Evolutionary conservation across 2,113 vertebrate species (phyloP), one percentile per base, ranked within the genome.

Genomic region (Sclerurus mexicanus): DNA sequence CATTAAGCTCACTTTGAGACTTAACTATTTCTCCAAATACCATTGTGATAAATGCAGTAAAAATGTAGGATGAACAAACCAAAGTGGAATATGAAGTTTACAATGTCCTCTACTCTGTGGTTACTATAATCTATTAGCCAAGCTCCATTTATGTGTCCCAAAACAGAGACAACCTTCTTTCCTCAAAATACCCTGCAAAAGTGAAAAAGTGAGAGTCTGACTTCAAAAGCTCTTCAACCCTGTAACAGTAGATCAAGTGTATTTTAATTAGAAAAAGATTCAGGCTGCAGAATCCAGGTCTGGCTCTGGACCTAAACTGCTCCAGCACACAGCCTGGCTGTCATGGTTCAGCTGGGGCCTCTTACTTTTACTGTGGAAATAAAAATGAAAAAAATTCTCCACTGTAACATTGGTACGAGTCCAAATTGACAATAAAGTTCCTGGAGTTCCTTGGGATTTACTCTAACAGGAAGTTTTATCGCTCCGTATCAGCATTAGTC

Each of bases 181-280:
- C 55, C 72, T 59, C 68, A 39, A 88, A 92, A 92, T 12, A 75
- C 28, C 39, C 80, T 28, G 58, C 24, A 49, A 30, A 92, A 93
- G 49, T 75, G 35, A 56, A 82, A 71, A 86, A 92, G 77, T 44
- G 31, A 50, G 75, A 90, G 42, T 17, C 74, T 76, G 73, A 92
- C 80, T 95, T 95, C 94, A 97, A 95, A 97, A 95, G 73, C 62
- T 60, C 87, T 75, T 49, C 8, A 53, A 15, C 31, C 28, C 49
- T 79, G 27, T 78, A 92, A 68, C 91, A 94, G 89, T 31, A 95
- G 84, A 95, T 85, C 93, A 95, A 92, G 76, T 82, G 76, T 60
- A 89, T 93, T 95, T 95, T 95, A 95, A 96, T 93, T 92, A 94
- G 89, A 95, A 95, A 94, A 96, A 96, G 73, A 69, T 79, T 85